These are phyloP conservation scores for Vidua chalybeata DNA, from an alignment of 2,113 vertebrate species.

Conservation along the genomic window DNA sequence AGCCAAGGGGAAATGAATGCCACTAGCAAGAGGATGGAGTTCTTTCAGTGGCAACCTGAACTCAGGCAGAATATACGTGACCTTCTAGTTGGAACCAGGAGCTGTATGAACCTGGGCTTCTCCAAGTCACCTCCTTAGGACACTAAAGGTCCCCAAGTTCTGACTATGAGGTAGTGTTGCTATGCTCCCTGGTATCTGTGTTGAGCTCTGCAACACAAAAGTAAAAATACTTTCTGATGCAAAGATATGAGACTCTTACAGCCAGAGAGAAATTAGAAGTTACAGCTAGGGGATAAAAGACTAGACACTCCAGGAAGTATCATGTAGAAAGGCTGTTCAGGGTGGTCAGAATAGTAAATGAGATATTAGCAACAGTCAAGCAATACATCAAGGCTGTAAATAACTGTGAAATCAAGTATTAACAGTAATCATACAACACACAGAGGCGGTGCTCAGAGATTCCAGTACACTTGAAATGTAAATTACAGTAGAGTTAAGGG, in stretches of 20 bases:
- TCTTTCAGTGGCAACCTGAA: neutral
- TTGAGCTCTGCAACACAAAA: neutral
- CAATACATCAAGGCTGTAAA: slow-evolving; percentile 31
- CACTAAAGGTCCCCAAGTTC: neutral
- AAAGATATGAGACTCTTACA: neutral
- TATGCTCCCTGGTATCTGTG: neutral
- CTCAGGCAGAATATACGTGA: neutral
- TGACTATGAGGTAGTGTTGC: neutral
- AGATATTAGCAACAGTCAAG: slow-evolving; percentile 13
- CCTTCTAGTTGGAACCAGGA: neutral
- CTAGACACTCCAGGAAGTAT: neutral
- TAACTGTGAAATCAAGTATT: slow-evolving; percentile 48
- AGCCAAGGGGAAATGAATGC: neutral
- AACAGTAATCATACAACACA: slow-evolving; percentile 11
- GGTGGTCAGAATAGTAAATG: slow-evolving; percentile 40
- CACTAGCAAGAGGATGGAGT: neutral
- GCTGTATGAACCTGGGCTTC: neutral
- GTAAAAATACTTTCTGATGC: neutral
- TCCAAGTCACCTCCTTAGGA: neutral
- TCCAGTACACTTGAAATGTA: slow-evolving; percentile 10
- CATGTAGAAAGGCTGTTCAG: neutral
- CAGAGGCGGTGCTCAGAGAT: neutral
- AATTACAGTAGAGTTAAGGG: slow-evolving; percentile 16
- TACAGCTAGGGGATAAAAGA: neutral
- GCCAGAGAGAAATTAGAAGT: neutral